Evolutionary conservation across 2,797 vertebrate genomes (phyloP), one percentile per base, ranked within the genome.

Genomic region (Phataginus tricuspis): DNA sequence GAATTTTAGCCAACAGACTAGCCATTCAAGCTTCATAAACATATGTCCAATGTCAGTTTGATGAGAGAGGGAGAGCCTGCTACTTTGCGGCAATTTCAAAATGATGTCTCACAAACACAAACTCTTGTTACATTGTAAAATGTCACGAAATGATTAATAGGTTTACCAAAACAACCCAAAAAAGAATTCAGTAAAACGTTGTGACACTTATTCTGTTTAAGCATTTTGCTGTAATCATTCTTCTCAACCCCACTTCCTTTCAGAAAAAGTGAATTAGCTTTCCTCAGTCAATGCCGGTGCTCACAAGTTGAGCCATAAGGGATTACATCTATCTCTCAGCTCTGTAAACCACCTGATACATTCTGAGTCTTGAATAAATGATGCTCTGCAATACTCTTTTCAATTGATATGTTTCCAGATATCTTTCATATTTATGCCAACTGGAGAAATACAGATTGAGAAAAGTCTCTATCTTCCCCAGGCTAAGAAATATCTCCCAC

Each of bases 291-390:
- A 11, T 92, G 61, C 42, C 68, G 63, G 63, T 27, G 23, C 14
- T 78, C 75, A 86, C 57, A 71, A 93, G 25, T 64, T 55, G 92
- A 82, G 80, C 91, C 94, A 95, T 84, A 31, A 34, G 91, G 77
- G 68, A 68, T 27, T 37, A 39, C n/a, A 94, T 93, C 77, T 93
- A 80, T 90, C 93, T 96, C 86, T 91, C 77, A 66, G 63, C 86
- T 85, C 18, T 94, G 78, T 68, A 94, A 95, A 94, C 18, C 27
- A 64, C 45, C 42, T 61, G 59, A 94, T 88, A 45, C 25, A 82
- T 92, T 90, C 77, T 93, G 71, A 95, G 66, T 69, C 90, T 89
- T 95, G 90, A 97, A 89, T 86, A 94, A 97, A 85, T 87, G 45
- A 55, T 1, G 0, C 11, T 86, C 91, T 72, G 34, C 23, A 80